Base-by-base conservation (phyloP, 2,113 vertebrate genomes). In the Phylloscopus trochilus region DNA sequence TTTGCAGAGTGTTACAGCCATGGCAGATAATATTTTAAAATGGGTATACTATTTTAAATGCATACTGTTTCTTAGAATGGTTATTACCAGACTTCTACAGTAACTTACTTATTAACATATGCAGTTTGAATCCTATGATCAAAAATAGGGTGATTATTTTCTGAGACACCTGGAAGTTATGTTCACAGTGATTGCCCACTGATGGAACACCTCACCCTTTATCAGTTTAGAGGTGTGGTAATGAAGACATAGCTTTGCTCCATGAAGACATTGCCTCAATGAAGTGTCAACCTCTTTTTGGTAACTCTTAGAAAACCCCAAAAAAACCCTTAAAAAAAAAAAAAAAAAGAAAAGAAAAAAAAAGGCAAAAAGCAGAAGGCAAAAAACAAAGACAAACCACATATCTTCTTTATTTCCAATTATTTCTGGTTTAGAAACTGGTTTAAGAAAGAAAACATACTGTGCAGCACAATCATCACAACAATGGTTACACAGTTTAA, bases 321-420 rank as follows among this genome's bases (percentile, higher is more conserved):
- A 76, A 64, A 21, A 55, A 22, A 3, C 0, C 1, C 2, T 24
- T 8, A 2, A 7, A 9, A 19, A 41, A 53, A 59, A 37, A 68
- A 64, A 68, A 51, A 7, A 9, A 19, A 41, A 53, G 47, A 37
- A 68, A 64, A 68, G 46, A 2, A 7, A 9, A 19, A 41, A 53
- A 59, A 37, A 68, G n/a, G n/a, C n/a, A 64, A 68, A 51, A 75
- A 83, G 21, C 2, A 77, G 37, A 70, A 58, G 15, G 27, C 21
- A 89, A 31, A 86, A 92, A 83, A 30, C 6, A 15, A 92, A 30
- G 20, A 70, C 37, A 63, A 70, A 13, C 52, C 37, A 74, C 15
- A 70, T 4, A 39, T 75, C 35, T 84, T 68, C 52, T 74, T 70
- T 47, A 72, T 11, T 53, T 82, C 19, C 28, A 39, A n/a, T 56